Conservation (phyloP, 2,797 vertebrate genomes). For the Lemur catta region DNA sequence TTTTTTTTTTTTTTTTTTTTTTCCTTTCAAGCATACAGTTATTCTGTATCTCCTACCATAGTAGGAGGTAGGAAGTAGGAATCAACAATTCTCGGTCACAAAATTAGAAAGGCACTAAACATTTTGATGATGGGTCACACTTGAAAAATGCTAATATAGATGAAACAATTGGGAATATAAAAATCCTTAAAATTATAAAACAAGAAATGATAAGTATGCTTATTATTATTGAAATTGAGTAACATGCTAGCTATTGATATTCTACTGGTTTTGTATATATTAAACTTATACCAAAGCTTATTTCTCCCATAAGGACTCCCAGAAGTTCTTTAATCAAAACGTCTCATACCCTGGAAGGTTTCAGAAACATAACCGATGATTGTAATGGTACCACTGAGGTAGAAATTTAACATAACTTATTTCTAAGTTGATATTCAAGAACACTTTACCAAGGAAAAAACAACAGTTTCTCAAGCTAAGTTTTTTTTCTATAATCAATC, state of each 20-base stretch:
- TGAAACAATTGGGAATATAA: conserved; percentile 3
- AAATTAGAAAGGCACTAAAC: conserved; percentile 9
- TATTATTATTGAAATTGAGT: neutral
- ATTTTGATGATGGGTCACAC: neutral
- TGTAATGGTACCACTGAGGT: neutral
- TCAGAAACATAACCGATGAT: neutral
- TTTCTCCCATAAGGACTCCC: neutral
- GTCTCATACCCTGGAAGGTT: neutral
- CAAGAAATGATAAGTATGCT: neutral
- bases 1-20: neutral
- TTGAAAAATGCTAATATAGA: neutral
- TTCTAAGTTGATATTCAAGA: conserved; percentile 44
- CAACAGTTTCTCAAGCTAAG: conserved; percentile 13
- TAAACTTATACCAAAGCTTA: conserved; percentile 28
- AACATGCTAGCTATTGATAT: neutral
- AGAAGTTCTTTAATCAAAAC: neutral
- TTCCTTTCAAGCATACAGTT: conserved; percentile 2
- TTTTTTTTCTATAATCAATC: neutral
- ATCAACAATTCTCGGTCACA: conserved; percentile 5
- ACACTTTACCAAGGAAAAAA: conserved; percentile 22
- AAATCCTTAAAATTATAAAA: conserved; percentile 17
- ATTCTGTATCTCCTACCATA: neutral
- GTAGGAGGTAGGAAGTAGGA: neutral
- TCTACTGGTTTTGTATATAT: neutral
- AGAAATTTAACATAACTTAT: neutral